Percentiles rank a stretch among this genome's conserved stretches.
These are phyloP conservation scores for Iguana delicatissima DNA, from an alignment of 2,797 vertebrate species.

Conservation along the genomic window DNA sequence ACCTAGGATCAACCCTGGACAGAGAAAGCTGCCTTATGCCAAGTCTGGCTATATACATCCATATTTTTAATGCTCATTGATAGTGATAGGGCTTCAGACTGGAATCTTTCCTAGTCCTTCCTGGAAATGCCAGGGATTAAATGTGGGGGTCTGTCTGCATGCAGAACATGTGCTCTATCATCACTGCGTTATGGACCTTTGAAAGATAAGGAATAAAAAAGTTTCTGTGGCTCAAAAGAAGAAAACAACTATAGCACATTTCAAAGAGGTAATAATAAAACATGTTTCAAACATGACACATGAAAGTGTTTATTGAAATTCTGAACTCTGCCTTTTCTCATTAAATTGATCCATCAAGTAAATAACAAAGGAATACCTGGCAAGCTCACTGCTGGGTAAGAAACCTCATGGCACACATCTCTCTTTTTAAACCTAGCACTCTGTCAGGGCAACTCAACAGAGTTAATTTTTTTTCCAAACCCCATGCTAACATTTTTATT, in stretches of 20 bases:
- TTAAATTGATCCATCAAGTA: conserved; percentile 89
- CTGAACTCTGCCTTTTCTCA: conserved; percentile 82
- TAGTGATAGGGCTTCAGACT: background rate
- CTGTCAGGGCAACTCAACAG: background rate
- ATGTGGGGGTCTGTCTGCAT: background rate
- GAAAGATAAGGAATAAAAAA: background rate
- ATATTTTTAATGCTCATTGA: no score
- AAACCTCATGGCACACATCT: conserved; percentile 71
- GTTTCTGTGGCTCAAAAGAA: conserved; percentile 21
- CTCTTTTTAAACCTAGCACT: conserved; percentile 76
- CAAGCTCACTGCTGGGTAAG: conserved; percentile 78
- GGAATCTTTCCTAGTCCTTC: background rate
- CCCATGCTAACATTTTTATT: background rate
- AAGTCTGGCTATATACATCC: no score
- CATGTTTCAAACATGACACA: conserved; percentile 49
- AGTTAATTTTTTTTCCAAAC: conserved; percentile 1
- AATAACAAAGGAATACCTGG: conserved; percentile 81
- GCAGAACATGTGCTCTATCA: background rate
- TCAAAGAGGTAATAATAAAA: conserved; percentile 52
- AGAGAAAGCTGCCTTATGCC: no score
- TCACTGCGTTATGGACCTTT: background rate
- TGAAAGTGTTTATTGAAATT: conserved; percentile 81
- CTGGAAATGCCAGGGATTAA: background rate
- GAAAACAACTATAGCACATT: conserved; percentile 38
- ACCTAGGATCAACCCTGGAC: background rate